A percentile compares a stretch with the other conserved stretches of the same genome.
Evolutionary conservation across 2,797 vertebrate species (phyloP).

Genomic region (Lophius americanus): DNA sequence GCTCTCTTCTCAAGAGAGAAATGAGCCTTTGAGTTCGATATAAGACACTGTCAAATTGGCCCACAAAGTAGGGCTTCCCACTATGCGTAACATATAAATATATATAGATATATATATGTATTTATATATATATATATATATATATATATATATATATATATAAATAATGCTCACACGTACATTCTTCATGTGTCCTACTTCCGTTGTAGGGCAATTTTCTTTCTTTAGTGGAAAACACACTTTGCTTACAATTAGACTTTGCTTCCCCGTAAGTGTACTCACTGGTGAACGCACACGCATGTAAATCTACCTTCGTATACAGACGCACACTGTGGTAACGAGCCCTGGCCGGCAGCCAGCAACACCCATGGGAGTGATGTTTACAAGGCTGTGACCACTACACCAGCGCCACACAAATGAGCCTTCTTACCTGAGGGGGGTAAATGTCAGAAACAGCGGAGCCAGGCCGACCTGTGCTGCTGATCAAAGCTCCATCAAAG

Average conservation of each 20-base stretch:
- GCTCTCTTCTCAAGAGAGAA: slow-evolving; percentile 49
- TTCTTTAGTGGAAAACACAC: slow-evolving; percentile 42
- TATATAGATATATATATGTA: slow-evolving; percentile 1
- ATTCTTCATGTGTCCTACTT: slow-evolving; percentile 46
- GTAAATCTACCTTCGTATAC: slow-evolving; percentile 8
- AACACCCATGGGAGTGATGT: slow-evolving; percentile 33
- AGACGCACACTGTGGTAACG: slow-evolving; percentile 10
- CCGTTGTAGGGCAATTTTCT: slow-evolving; percentile 30
- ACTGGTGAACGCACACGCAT: slow-evolving; percentile 20
- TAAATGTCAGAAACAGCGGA: slow-evolving; percentile 15
- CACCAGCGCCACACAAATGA: slow-evolving; percentile 29
- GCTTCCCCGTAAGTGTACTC: slow-evolving; percentile 35
- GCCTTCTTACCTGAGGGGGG: slow-evolving; percentile 31
- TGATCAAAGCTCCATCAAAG: slow-evolving; percentile 28
- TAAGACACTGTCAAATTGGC: slow-evolving; percentile 26
- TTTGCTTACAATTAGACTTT: slow-evolving; percentile 48
- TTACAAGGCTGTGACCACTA: slow-evolving; percentile 42
- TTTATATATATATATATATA: slow-evolving; percentile 10
- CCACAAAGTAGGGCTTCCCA: slow-evolving; percentile 12
- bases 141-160: neutral
- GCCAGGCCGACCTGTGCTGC: neutral
- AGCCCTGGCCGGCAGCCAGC: slow-evolving; percentile 24
- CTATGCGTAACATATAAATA: neutral
- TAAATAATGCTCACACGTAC: neutral
- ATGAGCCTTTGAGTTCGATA: slow-evolving; percentile 36